Evolutionary conservation across 2,113 vertebrate genomes (phyloP).

Genomic region (Aleadryas rufinucha): DNA sequence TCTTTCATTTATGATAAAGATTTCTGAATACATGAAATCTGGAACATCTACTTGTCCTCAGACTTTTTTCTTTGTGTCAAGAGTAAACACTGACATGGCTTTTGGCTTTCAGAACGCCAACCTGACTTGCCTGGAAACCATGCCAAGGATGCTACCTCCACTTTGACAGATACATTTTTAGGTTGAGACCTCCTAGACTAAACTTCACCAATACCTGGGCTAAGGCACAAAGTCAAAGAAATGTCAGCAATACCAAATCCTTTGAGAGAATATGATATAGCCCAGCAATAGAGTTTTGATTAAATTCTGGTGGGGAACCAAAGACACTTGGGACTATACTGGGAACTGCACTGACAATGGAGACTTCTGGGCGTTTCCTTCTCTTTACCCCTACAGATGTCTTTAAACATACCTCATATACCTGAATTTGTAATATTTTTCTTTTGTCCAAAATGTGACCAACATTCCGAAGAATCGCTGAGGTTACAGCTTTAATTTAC

Average conservation of each 20-base stretch:
- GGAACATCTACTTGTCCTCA: not conserved
- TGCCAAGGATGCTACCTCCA: not conserved
- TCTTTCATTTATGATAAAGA: not conserved
- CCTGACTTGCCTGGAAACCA: not conserved
- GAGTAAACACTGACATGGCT: not conserved
- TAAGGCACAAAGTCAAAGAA: not conserved
- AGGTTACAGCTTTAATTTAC: not conserved
- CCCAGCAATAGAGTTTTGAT: not conserved
- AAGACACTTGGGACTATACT: not conserved
- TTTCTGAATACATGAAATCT: not conserved
- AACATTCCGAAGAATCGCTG: rapidly evolving
- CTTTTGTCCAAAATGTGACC: not conserved
- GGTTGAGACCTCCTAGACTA: not conserved
- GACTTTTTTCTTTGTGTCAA: not conserved
- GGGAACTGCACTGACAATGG: not conserved
- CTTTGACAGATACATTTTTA: not conserved
- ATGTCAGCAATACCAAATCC: not conserved
- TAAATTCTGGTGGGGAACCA: not conserved
- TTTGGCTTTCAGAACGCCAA: not conserved
- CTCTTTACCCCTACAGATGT: not conserved
- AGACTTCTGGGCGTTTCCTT: not conserved
- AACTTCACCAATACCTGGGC: not conserved
- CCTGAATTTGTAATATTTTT: not conserved
- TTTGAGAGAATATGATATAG: not conserved
- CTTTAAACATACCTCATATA: not conserved